These are phyloP conservation scores for Trididemnum miniatum DNA, from an alignment of 23 tunicate genomes.

Conservation along the genomic window DNA sequence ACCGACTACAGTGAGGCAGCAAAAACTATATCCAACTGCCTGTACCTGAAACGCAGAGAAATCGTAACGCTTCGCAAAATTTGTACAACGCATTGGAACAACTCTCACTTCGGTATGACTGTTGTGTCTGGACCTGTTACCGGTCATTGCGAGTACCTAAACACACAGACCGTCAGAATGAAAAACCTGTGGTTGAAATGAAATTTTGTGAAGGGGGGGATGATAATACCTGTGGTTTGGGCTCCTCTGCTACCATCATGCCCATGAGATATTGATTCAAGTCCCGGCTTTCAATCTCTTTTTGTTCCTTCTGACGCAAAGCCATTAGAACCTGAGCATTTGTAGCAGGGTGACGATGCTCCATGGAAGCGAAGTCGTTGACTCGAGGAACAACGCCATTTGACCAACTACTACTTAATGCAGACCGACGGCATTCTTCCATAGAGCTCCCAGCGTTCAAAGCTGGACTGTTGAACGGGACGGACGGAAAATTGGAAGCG, in stretches of 20 bases:
- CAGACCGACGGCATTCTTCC: background rate
- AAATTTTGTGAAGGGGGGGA: background rate
- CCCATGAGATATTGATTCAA: constrained; percentile 33
- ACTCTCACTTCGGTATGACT: constrained; percentile 65
- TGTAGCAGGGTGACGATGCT: background rate
- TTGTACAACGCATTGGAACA: constrained; percentile 68
- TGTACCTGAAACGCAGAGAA: constrained; percentile 67
- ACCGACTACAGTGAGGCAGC: background rate
- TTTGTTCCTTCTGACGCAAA: constrained; percentile 54
- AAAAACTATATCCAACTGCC: background rate
- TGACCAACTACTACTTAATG: background rate
- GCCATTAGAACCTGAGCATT: constrained; percentile 32
- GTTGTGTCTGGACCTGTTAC: constrained; percentile 15
- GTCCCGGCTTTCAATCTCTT: constrained; percentile 40
- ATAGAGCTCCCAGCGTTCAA: background rate
- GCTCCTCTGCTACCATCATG: constrained; percentile 34
- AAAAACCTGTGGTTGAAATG: background rate
- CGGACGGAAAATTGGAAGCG: background rate
- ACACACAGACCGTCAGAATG: background rate
- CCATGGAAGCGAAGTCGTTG: constrained; percentile 9
- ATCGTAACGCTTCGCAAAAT: constrained; percentile 67
- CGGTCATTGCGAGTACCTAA: constrained; percentile 45
- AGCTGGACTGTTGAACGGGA: constrained; percentile 15
- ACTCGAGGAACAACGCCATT: background rate
- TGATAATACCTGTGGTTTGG: constrained; percentile 21